Percentiles rank a stretch among this genome's conserved stretches.
Conservation (phyloP, 2,888 invertebrate genomes). For the Hylaea fasciaria region DNA sequence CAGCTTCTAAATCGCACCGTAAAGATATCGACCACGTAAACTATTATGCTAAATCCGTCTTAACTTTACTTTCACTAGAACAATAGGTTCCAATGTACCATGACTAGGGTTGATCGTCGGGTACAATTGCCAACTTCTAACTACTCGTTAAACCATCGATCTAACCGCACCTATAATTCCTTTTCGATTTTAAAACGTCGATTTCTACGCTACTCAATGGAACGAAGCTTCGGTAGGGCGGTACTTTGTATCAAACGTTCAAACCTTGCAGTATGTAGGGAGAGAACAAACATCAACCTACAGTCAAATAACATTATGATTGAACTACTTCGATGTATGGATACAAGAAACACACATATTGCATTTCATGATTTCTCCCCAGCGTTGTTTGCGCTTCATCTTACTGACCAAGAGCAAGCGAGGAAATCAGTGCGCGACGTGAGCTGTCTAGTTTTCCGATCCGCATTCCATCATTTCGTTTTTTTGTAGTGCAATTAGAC, state of each 20-base stretch:
- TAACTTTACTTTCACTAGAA: constrained; percentile 57
- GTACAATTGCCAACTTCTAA: constrained; percentile 56
- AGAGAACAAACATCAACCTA: not conserved
- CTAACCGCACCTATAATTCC: constrained; percentile 47
- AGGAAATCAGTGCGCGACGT: constrained; percentile 82
- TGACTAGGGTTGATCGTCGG: constrained; percentile 58
- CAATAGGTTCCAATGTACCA: constrained; percentile 60
- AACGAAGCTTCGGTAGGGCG: not conserved
- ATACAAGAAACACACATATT: constrained; percentile 41
- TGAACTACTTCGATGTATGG: constrained; percentile 8
- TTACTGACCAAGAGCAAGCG: constrained; percentile 70
- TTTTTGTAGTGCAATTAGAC: constrained; percentile 69
- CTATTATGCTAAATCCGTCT: constrained; percentile 25
- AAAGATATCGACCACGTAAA: constrained; percentile 8
- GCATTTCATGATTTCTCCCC: constrained; percentile 75
- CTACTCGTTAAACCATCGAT: constrained; percentile 56
- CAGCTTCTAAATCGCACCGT: not conserved
- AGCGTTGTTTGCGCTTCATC: constrained; percentile 69
- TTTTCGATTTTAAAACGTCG: constrained; percentile 46
- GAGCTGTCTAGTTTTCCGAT: constrained; percentile 71
- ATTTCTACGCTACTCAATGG: constrained; percentile 31
- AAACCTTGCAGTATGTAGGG: not conserved
- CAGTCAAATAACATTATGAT: not conserved
- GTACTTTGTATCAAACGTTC: not conserved
- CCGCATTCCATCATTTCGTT: constrained; percentile 75